Conservation (phyloP, 2,888 invertebrate genomes). For the Cantharis lateralis region DNA sequence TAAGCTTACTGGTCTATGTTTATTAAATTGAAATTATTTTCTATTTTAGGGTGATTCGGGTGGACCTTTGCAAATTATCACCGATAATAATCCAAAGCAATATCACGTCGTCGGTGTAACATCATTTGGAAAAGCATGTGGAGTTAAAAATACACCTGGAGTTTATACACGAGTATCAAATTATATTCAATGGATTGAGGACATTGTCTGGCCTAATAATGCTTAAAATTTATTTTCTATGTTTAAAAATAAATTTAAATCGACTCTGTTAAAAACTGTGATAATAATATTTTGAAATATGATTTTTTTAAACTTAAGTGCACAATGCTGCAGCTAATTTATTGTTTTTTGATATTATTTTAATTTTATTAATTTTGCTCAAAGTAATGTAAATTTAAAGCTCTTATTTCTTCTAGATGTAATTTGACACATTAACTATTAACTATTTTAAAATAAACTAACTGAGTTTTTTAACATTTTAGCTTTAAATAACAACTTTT, state of each 20-base stretch:
- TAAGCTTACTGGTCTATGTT: background rate
- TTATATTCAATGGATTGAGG: conserved; percentile 57
- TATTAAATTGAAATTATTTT: background rate
- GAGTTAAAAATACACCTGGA: conserved; percentile 49
- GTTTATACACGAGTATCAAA: conserved; percentile 56
- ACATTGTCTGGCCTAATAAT: conserved; percentile 51
- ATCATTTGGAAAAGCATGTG: conserved; percentile 54
- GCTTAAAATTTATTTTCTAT: background rate
- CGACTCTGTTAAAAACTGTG: background rate
- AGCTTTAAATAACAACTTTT: no score
- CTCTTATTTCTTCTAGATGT: no score
- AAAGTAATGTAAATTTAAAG: background rate
- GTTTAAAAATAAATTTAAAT: background rate
- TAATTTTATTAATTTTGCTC: background rate
- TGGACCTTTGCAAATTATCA: conserved; percentile 59
- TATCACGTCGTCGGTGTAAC: conserved; percentile 56
- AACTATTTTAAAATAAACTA: background rate
- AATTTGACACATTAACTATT: background rate
- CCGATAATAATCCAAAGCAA: conserved; percentile 48
- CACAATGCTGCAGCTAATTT: background rate
- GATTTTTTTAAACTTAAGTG: background rate
- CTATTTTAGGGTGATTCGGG: conserved; percentile 65
- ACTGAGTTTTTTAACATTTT: no score
- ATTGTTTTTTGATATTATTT: background rate
- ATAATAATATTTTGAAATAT: background rate